These are phyloP conservation scores for Hapalemur alaotrensis DNA, from an alignment of 2,797 vertebrate species.

Conservation along the genomic window DNA sequence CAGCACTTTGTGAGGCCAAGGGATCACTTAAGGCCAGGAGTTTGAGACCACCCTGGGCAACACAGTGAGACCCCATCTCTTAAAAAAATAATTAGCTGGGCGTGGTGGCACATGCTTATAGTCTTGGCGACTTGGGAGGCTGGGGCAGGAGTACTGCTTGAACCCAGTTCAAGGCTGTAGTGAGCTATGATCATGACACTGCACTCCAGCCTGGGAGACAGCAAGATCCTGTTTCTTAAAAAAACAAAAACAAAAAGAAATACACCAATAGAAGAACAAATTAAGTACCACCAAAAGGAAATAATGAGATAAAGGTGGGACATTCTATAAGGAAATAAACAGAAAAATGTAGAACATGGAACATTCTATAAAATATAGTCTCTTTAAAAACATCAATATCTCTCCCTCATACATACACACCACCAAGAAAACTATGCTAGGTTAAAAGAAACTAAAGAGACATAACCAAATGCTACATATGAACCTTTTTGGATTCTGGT, in stretches of 20 bases:
- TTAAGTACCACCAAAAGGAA: neutral
- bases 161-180: too few species aligned
- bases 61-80: too few species aligned
- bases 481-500: constrained; percentile 1
- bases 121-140: too few species aligned
- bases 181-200: too few species aligned
- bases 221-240: too few species aligned
- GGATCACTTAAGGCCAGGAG: too few species aligned
- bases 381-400: neutral
- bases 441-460: neutral
- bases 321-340: constrained; percentile 5
- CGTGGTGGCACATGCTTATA: too few species aligned
- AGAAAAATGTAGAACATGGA: neutral
- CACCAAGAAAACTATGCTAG: neutral
- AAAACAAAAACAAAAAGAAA: neutral
- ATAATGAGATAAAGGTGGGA: neutral
- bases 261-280: neutral
- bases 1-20: too few species aligned
- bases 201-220: too few species aligned
- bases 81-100: too few species aligned
- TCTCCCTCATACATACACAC: neutral
- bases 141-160: too few species aligned
- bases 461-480: neutral
- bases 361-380: neutral
- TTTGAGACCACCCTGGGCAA: too few species aligned